A percentile compares a stretch with the other conserved stretches of the same genome.
Evolutionary conservation across 2,888 invertebrate genomes (phyloP).

Genomic region (Nebria brevicollis): DNA sequence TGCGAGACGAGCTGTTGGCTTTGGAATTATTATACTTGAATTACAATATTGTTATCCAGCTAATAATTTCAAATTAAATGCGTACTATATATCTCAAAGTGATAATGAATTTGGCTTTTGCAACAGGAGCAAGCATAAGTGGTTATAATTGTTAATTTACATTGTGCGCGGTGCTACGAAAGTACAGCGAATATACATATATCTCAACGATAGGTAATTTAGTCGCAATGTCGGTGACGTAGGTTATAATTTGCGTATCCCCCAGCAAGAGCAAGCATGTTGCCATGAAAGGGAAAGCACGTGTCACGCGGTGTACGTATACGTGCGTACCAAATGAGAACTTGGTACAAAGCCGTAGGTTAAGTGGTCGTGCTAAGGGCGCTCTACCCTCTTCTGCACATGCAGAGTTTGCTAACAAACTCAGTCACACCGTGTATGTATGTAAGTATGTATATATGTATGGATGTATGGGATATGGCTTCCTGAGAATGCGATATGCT

Average conservation of each 20-base stretch:
- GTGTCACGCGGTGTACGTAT: conserved; percentile 7
- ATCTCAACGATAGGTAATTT: conserved; percentile 41
- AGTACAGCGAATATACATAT: conserved; percentile 27
- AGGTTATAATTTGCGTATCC: conserved; percentile 32
- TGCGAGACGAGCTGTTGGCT: background rate
- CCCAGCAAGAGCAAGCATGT: conserved; percentile 22
- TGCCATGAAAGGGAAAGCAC: background rate
- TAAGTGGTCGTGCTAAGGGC: background rate
- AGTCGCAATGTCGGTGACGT: conserved; percentile 36
- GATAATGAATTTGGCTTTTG: conserved; percentile 43
- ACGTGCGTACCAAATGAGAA: conserved; percentile 5
- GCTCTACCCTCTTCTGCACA: background rate
- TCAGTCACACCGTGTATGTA: background rate
- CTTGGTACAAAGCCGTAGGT: background rate
- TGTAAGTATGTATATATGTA: too few species aligned
- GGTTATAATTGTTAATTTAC: conserved; percentile 44
- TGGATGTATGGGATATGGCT: background rate
- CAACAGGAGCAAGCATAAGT: conserved; percentile 44
- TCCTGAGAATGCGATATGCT: background rate
- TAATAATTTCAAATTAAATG: conserved; percentile 40
- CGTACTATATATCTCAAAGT: conserved; percentile 24
- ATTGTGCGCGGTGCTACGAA: conserved; percentile 26
- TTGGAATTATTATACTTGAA: conserved; percentile 36
- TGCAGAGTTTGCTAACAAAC: background rate
- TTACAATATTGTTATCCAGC: conserved; percentile 38